phyloP scores from a whole-genome alignment of 2,797 vertebrate species.

The Syndactyla subalaris region DNA sequence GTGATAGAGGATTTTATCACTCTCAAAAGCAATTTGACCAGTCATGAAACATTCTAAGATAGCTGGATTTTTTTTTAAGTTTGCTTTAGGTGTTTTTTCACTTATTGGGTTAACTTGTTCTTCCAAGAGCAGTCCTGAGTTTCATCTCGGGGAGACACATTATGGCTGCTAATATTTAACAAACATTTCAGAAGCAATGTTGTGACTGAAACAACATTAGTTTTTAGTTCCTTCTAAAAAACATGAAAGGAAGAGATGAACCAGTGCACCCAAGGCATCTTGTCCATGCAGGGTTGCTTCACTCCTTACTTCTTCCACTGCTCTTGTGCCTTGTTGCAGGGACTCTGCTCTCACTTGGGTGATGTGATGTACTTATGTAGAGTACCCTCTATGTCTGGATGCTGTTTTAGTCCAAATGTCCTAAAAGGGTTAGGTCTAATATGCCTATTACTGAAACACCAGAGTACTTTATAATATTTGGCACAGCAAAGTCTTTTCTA shows the following conservation, averaged over 20 bases:
- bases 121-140: neutral
- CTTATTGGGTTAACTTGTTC: neutral
- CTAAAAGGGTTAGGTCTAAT: neutral
- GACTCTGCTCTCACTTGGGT: neutral
- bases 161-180: neutral
- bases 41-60: neutral
- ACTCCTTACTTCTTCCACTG: accelerated
- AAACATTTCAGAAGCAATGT: neutral
- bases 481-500: neutral
- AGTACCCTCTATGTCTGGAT: neutral
- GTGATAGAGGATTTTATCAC: neutral
- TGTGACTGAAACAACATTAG: accelerated
- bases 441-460: neutral
- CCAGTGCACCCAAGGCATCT: neutral
- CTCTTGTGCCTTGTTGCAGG: accelerated
- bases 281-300: neutral
- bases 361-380: neutral
- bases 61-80: neutral
- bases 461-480: neutral
- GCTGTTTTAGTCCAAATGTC: neutral
- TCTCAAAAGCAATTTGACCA: neutral
- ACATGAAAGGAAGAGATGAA: accelerated
- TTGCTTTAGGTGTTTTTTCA: neutral
- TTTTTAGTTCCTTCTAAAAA: neutral
- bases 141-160: neutral